Evolutionary conservation across 1,140 invertebrate species (phyloP).

Genomic region (Solen grandis): DNA sequence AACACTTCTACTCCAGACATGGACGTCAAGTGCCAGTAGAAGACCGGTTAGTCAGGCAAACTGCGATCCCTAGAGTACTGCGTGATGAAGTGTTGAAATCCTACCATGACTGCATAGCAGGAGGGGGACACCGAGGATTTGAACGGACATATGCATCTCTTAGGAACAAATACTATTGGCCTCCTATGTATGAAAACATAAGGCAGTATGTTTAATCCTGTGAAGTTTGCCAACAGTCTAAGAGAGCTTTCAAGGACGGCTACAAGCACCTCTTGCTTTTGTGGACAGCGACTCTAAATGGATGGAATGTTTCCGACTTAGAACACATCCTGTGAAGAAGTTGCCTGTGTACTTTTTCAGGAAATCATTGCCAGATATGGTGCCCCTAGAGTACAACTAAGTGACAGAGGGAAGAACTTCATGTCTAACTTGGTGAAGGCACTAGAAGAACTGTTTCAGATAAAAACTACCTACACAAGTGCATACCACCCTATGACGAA

Average conservation of each 20-base stretch:
- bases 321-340: conserved; percentile 52
- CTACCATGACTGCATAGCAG: conserved; percentile 1
- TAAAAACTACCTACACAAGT: conserved; percentile 41
- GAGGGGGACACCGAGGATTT: conserved; percentile 29
- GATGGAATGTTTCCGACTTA: conserved; percentile 57
- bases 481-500: conserved; percentile 55
- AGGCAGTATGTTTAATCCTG: conserved; percentile 50
- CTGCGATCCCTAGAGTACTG: too few relatives aligned
- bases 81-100: too few relatives aligned
- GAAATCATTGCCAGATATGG: conserved; percentile 63
- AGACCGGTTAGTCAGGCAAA: not conserved
- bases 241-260: conserved; percentile 38
- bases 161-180: conserved; percentile 51
- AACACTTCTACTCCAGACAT: not conserved
- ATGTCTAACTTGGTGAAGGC: conserved; percentile 58
- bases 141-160: conserved; percentile 37
- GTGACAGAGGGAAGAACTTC: conserved; percentile 59
- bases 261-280: conserved; percentile 59
- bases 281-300: conserved; percentile 57
- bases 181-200: conserved; percentile 41
- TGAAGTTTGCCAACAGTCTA: conserved; percentile 51
- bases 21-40: not conserved
- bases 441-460: conserved; percentile 56
- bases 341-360: conserved; percentile 55
- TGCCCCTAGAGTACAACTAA: conserved; percentile 46